A percentile compares a stretch with the other conserved stretches of the same genome.
Conservation (phyloP, 2,888 invertebrate genomes). For the Cylindroiulus punctatus region DNA sequence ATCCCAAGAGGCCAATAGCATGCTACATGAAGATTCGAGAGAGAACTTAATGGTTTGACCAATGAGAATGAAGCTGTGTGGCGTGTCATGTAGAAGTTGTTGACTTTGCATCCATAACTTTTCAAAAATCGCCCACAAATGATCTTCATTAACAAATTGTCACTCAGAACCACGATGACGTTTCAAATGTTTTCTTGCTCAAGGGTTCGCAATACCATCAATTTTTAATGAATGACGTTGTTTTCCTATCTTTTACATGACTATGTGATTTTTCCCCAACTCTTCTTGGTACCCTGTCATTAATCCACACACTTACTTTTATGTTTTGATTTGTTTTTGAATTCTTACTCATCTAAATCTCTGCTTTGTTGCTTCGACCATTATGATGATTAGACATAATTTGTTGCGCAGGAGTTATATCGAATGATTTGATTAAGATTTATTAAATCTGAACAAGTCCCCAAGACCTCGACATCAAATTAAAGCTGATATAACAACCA, state of each 20-base stretch:
- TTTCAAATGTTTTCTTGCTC: neutral
- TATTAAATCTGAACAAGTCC: neutral
- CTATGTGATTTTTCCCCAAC: neutral
- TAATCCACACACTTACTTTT: neutral
- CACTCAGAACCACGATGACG: neutral
- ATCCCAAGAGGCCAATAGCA: neutral
- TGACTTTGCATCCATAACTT: neutral
- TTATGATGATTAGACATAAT: neutral
- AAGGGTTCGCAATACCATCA: neutral
- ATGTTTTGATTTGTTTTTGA: neutral
- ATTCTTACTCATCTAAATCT: neutral
- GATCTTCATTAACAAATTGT: neutral
- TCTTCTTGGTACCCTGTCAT: neutral
- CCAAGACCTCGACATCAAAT: neutral
- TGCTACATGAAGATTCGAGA: constrained; percentile 12
- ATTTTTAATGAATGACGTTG: constrained; percentile 4
- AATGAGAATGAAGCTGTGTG: neutral
- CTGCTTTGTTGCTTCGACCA: neutral
- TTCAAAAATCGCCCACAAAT: neutral
- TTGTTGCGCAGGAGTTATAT: neutral
- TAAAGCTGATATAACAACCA: neutral
- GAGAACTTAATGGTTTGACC: neutral
- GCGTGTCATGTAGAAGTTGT: neutral
- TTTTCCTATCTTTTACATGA: neutral
- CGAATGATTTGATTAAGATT: neutral